A percentile compares a stretch with the other conserved stretches of the same genome.
Evolutionary conservation across 2,113 vertebrate species (phyloP).

Genomic region (Neopipo cinnamomea): DNA sequence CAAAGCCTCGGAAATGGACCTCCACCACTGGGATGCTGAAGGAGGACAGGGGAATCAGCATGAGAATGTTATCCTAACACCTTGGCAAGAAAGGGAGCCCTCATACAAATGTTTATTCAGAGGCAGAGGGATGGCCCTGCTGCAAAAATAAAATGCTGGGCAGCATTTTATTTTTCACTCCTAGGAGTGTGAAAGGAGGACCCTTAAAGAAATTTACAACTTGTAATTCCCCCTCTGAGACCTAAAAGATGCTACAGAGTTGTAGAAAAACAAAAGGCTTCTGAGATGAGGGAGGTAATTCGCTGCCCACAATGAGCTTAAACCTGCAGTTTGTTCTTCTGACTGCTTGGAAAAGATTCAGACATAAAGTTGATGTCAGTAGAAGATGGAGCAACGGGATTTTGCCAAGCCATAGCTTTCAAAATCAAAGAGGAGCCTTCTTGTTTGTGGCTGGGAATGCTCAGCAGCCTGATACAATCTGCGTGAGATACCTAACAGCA

Average conservation of each 20-base stretch:
- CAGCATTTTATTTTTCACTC: slow-evolving; percentile 50
- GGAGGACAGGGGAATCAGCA: slow-evolving; percentile 56
- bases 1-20: slow-evolving; percentile 63
- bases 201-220: slow-evolving; percentile 23
- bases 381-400: background rate
- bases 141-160: slow-evolving; percentile 12
- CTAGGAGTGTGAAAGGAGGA: slow-evolving; percentile 33
- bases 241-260: background rate
- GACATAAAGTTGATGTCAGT: background rate
- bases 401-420: background rate
- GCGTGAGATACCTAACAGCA: background rate
- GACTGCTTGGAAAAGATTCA: background rate
- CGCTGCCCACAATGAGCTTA: background rate
- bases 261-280: slow-evolving; percentile 11
- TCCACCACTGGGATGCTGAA: slow-evolving; percentile 30
- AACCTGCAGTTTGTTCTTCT: background rate
- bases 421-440: background rate
- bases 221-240: background rate
- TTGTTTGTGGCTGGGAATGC: background rate
- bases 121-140: slow-evolving; percentile 4
- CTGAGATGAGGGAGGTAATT: background rate
- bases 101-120: slow-evolving; percentile 61
- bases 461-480: background rate
- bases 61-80: slow-evolving; percentile 72
- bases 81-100: slow-evolving; percentile 49